Percentiles rank a stretch among this genome's conserved stretches.
These are phyloP conservation scores for Myotis brandtii DNA, from an alignment of 2,113 vertebrate species.

Conservation along the genomic window DNA sequence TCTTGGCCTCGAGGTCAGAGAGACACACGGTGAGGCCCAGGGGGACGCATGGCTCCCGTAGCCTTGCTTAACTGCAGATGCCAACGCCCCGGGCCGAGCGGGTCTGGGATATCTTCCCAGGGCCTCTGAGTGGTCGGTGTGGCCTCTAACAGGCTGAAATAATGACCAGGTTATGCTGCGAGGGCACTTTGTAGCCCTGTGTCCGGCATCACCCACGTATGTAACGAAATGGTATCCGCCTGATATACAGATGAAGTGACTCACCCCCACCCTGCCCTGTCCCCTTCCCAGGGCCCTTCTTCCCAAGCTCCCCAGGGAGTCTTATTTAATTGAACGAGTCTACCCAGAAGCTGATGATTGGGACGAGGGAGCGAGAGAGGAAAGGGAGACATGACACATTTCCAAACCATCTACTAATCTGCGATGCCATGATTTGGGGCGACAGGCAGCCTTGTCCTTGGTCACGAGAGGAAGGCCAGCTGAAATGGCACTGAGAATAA, in stretches of 20 bases:
- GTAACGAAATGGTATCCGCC: not conserved
- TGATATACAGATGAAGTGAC: not conserved
- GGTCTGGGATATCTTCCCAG: not conserved
- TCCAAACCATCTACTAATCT: not conserved
- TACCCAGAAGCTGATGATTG: not conserved
- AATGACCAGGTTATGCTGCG: not conserved
- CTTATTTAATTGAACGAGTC: not conserved
- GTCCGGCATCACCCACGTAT: not conserved
- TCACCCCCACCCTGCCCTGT: fast-evolving
- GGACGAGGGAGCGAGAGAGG: not conserved
- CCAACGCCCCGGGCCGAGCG: not conserved
- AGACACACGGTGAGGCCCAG: not conserved
- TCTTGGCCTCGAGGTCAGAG: not conserved
- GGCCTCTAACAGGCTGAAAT: not conserved
- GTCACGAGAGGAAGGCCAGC: not conserved
- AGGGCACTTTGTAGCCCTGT: not conserved
- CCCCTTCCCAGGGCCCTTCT: not conserved
- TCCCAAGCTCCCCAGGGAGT: not conserved
- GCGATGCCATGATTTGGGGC: not conserved
- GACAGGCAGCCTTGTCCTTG: not conserved
- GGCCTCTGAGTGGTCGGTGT: not conserved
- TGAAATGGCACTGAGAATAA: not conserved
- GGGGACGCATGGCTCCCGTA: too few relatives aligned
- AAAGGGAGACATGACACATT: not conserved
- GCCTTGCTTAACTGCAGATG: not conserved